phyloP scores from a whole-genome alignment of 2,113 vertebrate species.

The Sapajus apella region DNA sequence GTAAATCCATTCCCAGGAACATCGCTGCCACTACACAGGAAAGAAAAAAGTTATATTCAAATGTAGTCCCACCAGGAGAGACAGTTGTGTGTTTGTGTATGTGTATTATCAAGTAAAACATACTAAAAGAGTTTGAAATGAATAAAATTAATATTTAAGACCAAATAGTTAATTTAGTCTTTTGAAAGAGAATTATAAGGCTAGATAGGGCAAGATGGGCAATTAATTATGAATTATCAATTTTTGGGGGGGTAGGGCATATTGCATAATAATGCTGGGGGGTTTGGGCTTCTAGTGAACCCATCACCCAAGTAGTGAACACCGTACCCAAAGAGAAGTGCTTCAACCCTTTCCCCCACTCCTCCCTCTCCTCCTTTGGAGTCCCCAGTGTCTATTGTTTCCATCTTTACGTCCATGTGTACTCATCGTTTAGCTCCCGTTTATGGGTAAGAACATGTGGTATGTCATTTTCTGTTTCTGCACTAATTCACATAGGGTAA shows the following conservation, averaged over 20 bases:
- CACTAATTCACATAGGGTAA: no score
- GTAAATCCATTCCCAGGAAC: slow-evolving; percentile 90
- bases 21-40: slow-evolving; percentile 81
- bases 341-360: no score
- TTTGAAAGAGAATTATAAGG: background rate
- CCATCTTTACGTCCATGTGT: no score
- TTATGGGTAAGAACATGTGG: no score
- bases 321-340: no score
- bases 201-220: background rate
- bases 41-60: background rate
- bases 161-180: background rate
- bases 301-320: no score
- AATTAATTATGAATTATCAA: background rate
- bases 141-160: background rate
- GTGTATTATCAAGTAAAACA: background rate
- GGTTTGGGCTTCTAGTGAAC: no score
- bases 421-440: no score
- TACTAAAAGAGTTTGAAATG: background rate
- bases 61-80: background rate
- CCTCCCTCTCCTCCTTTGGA: no score
- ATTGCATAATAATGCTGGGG: no score
- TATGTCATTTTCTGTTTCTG: no score
- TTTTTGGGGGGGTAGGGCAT: background rate
- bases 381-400: no score
- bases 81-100: background rate